phyloP scores from a whole-genome alignment of 2,113 vertebrate genomes.

The Melierax canorus region DNA sequence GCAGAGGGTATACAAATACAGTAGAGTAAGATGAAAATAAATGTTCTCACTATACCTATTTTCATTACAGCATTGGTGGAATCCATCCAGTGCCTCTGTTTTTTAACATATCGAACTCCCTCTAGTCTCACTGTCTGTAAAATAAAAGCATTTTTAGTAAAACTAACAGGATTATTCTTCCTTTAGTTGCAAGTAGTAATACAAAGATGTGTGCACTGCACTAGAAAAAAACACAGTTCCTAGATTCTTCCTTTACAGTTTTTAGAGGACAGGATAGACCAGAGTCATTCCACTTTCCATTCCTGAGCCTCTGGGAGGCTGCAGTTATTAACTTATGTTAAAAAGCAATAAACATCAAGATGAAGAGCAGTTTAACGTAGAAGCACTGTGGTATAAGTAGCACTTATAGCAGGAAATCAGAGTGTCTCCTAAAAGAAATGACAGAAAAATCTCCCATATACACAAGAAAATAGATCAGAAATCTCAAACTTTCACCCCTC shows the following conservation, averaged over 20 bases:
- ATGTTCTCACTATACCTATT: conserved; percentile 23
- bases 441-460: background rate
- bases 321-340: background rate
- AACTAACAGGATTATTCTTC: background rate
- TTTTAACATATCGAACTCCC: conserved; percentile 30
- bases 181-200: background rate
- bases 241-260: background rate
- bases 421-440: background rate
- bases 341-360: background rate
- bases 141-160: conserved; percentile 27
- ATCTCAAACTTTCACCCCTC: background rate
- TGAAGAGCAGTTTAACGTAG: background rate
- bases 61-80: background rate
- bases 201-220: background rate
- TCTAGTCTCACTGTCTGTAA: conserved; percentile 57
- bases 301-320: background rate
- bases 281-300: background rate
- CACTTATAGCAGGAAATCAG: background rate
- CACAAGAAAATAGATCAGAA: background rate
- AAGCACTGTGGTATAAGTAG: background rate
- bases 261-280: background rate
- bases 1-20: background rate
- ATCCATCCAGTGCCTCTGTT: background rate
- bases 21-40: background rate
- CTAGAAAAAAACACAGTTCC: background rate